Evolutionary conservation across 2,888 invertebrate species (phyloP), one percentile per base, ranked within the genome.

Genomic region (Proisotoma minuta): DNA sequence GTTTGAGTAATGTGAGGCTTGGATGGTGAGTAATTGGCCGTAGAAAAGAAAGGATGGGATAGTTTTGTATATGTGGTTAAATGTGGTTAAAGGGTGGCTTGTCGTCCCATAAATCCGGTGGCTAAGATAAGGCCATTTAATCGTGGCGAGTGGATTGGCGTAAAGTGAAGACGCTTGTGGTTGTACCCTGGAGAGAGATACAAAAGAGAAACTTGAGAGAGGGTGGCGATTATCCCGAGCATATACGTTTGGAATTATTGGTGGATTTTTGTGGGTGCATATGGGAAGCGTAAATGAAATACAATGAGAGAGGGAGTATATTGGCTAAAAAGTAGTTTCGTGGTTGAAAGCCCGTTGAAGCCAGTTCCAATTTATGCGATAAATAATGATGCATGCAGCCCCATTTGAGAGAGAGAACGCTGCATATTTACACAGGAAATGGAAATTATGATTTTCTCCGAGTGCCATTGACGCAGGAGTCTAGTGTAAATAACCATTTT

Each of bases 401-500:
- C 63, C 56, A 60, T 64, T 66, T 59, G 20, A 57, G 62, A 57
- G 63, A 58, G 54, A 49, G 58, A 40, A 60, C 51, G 57, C 49
- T 66, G 60, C 63, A 71, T 68, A 71, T 71, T 72, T 64, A 69
- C 69, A 67, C 70, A 71, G 74, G 73, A 74, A 74, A 73, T 73
- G 72, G 69, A 70, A 74, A 72, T 73, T 74, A 74, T 69, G 72
- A 70, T 69, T 70, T 70, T 71, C 68, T 70, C 70, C 68, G 71
- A 73, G 73, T 73, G 73, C 73, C 70, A 71, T 70, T 73, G 68
- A 73, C 65, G 68, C 66, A 66, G 60, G 60, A 67, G 68, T 65
- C 64, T 67, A 72, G 65, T 72, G 72, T 69, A 73, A 73, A 74
- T 74, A 75, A 69, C 74, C 73, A 74, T 74, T 75, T 75, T 73